Percentiles rank a stretch among this genome's conserved stretches.
phyloP scores from a whole-genome alignment of 2,888 invertebrate genomes.

The Ornithoptera priamus region DNA sequence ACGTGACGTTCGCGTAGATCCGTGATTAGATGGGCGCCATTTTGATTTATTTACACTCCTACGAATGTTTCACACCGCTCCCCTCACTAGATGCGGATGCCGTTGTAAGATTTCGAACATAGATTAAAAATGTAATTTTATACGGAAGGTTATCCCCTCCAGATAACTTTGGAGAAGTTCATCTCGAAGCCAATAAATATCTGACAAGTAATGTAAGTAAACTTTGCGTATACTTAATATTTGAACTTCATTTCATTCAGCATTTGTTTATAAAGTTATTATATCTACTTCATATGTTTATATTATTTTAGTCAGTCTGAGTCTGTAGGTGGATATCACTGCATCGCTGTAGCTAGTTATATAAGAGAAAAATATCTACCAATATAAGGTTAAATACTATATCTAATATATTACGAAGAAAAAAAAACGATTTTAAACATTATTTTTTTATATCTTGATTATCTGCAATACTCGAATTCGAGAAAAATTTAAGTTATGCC shows the following conservation, averaged over 20 bases:
- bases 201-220: neutral
- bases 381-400: too few relatives aligned
- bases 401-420: too few relatives aligned
- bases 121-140: conserved; percentile 19
- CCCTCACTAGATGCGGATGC: conserved; percentile 18
- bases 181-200: conserved; percentile 41
- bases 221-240: neutral
- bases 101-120: conserved; percentile 10
- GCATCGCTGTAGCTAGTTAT: too few relatives aligned
- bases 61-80: conserved; percentile 48
- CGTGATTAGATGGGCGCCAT: conserved; percentile 69
- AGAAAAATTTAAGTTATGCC: too few relatives aligned
- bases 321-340: too few relatives aligned
- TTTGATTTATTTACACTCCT: conserved; percentile 72
- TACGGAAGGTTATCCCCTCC: conserved; percentile 3
- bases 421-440: too few relatives aligned
- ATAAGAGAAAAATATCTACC: too few relatives aligned
- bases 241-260: neutral
- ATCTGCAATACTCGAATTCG: too few relatives aligned
- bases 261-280: too few relatives aligned
- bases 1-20: conserved; percentile 45
- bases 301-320: too few relatives aligned
- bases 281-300: too few relatives aligned
- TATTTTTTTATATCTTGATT: too few relatives aligned
- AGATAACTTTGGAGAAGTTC: conserved; percentile 2